phyloP scores from a whole-genome alignment of 1,140 invertebrate species.

The Sesamia nonagrioides region DNA sequence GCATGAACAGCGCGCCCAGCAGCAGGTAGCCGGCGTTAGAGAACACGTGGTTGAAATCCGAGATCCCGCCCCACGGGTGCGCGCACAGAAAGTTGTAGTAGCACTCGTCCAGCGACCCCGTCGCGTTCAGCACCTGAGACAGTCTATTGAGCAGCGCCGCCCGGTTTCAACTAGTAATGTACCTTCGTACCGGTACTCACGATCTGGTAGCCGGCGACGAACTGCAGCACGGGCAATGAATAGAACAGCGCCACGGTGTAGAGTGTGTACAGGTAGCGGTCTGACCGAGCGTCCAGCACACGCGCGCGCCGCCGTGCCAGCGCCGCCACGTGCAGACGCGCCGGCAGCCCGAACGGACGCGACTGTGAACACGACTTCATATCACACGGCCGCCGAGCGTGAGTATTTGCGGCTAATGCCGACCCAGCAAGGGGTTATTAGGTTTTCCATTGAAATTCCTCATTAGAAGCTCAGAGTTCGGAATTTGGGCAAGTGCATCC shows the following conservation, averaged over 20 bases:
- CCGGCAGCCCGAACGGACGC: conserved; percentile 90
- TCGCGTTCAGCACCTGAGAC: conserved; percentile 91
- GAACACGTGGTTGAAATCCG: conserved; percentile 95
- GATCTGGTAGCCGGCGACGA: conserved; percentile 95
- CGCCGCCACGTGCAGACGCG: conserved; percentile 91
- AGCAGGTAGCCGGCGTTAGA: conserved; percentile 96
- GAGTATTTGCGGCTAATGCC: no score
- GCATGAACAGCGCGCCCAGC: conserved; percentile 92
- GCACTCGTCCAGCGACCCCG: conserved; percentile 96
- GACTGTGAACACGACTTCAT: neutral
- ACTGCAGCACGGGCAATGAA: conserved; percentile 95
- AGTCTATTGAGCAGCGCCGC: conserved; percentile 41
- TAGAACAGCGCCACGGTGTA: conserved; percentile 96
- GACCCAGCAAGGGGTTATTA: neutral
- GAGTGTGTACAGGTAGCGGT: conserved; percentile 93
- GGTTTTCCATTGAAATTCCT: no score
- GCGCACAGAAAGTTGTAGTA: conserved; percentile 98
- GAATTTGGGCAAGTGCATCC: no score
- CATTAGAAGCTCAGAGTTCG: no score
- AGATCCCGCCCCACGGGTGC: conserved; percentile 92
- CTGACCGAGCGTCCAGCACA: conserved; percentile 90
- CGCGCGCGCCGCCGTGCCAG: conserved; percentile 89
- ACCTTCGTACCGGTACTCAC: conserved; percentile 75
- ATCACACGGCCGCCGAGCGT: neutral
- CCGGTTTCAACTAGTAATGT: neutral